These are phyloP conservation scores for Lycia hirtaria DNA, from an alignment of 2,888 invertebrate species.

Conservation along the genomic window DNA sequence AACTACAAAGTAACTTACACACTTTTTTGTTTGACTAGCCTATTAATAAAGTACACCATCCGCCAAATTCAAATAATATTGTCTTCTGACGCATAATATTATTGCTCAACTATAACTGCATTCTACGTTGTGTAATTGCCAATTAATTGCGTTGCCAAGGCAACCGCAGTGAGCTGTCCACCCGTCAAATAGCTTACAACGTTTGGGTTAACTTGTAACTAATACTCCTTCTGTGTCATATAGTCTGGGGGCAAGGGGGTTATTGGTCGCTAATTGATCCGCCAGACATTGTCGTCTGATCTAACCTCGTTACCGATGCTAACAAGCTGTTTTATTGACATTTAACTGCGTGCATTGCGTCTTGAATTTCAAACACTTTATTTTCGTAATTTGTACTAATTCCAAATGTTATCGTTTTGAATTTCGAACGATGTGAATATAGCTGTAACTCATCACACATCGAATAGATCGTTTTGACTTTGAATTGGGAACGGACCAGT, in stretches of 20 bases:
- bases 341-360: background rate
- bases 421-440: background rate
- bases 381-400: background rate
- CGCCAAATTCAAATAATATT: slow-evolving; percentile 27
- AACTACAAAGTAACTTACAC: too few relatives aligned
- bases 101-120: slow-evolving; percentile 31
- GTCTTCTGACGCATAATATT: slow-evolving; percentile 41
- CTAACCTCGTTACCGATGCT: slow-evolving; percentile 33
- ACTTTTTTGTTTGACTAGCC: background rate
- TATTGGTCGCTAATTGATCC: slow-evolving; percentile 73
- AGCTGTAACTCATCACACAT: slow-evolving; percentile 9
- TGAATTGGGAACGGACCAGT: slow-evolving; percentile 74
- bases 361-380: background rate
- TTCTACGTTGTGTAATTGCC: slow-evolving; percentile 63
- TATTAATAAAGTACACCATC: background rate
- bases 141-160: slow-evolving; percentile 67
- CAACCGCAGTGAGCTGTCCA: slow-evolving; percentile 52
- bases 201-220: background rate
- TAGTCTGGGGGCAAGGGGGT: slow-evolving; percentile 69
- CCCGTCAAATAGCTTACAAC: slow-evolving; percentile 59
- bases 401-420: background rate
- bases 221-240: slow-evolving; percentile 27
- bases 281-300: slow-evolving; percentile 66
- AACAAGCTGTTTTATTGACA: slow-evolving; percentile 12
- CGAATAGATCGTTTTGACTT: slow-evolving; percentile 19